Base-by-base conservation (phyloP, 2,113 vertebrate genomes). In the Salminus brasiliensis region DNA sequence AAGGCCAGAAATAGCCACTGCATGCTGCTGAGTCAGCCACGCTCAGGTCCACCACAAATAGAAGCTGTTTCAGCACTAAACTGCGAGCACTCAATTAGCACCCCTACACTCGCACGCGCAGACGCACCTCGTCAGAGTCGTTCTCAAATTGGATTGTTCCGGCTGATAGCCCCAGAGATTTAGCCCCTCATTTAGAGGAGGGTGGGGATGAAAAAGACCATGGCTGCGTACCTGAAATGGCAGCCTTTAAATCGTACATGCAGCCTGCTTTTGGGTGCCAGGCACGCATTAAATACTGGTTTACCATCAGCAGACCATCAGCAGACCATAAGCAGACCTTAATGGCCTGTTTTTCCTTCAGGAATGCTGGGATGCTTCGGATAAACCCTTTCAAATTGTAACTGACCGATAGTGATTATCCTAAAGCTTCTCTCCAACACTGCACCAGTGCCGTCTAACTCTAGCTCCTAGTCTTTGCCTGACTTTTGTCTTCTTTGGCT, bases 221-320 rank as follows among this genome's bases (percentile, higher is more conserved):
- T 70, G 75, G 76, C 74, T 74, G 82, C 67, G 76, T 68, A 76
- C 88, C 90, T 91, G 86, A 91, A 89, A 90, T 89, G 78, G 81
- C 91, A 85, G 91, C 89, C 86, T 90, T 93, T 93, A 91, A 90
- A 88, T 88, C 87, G 85, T 86, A 87, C 84, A 84, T 83, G 76
- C 84, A 89, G 89, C 87, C 87, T 81, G 81, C 72, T 53, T 67
- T 16, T n/a, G n/a, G n/a, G n/a, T n/a, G n/a, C n/a, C 34, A 59
- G 85, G 89, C 91, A 87, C 85, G 82, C 84, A 85, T 84, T 85
- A 88, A 83, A 83, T 84, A 87, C 73, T 87, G 78, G 83, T 91
- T 85, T 72, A 87, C 75, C 87, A 90, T 59, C 63, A 79, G 78
- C 78, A 84, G 89, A 90, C 89, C 87, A 93, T 91, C 92, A 88